phyloP scores from a whole-genome alignment of 2,888 invertebrate species.

The Zaprionus obscuricornis region DNA sequence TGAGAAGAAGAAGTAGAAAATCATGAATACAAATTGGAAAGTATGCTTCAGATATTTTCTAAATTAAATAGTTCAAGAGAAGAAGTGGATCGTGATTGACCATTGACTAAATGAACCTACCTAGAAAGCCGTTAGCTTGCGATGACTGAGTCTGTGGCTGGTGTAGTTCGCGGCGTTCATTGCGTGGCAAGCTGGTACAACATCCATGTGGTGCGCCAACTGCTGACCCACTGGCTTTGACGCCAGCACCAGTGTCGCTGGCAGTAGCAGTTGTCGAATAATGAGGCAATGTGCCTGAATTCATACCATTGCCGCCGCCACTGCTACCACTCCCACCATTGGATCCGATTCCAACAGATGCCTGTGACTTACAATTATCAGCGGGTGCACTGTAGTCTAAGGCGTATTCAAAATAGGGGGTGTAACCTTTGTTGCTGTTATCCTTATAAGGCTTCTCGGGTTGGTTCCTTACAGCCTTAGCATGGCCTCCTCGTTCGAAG shows the following conservation, averaged over 20 bases:
- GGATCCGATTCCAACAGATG: conserved; percentile 37
- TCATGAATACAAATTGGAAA: background rate
- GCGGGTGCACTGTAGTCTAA: conserved; percentile 93
- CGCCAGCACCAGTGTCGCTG: background rate
- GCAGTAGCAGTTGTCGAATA: conserved; percentile 71
- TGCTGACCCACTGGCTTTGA: background rate
- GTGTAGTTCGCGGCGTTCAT: conserved; percentile 80
- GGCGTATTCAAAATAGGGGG: conserved; percentile 93
- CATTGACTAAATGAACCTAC: too few species aligned
- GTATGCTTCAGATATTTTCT: background rate
- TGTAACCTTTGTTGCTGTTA: conserved; percentile 77
- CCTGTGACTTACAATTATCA: conserved; percentile 61
- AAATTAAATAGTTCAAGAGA: too few species aligned
- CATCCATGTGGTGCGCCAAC: conserved; percentile 48
- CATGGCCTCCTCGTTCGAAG: conserved; percentile 77
- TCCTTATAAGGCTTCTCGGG: conserved; percentile 73
- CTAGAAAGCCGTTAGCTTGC: conserved; percentile 81
- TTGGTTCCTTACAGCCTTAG: conserved; percentile 79
- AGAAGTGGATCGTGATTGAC: too few species aligned
- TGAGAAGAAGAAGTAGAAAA: background rate
- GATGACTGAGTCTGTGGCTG: conserved; percentile 60
- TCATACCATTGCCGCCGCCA: conserved; percentile 55
- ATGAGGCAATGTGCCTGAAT: conserved; percentile 81
- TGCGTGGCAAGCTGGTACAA: conserved; percentile 80
- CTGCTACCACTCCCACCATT: conserved; percentile 16